These are phyloP conservation scores for Ramazzottius varieornatus DNA, from an alignment of 2,888 invertebrate genomes.

Conservation along the genomic window DNA sequence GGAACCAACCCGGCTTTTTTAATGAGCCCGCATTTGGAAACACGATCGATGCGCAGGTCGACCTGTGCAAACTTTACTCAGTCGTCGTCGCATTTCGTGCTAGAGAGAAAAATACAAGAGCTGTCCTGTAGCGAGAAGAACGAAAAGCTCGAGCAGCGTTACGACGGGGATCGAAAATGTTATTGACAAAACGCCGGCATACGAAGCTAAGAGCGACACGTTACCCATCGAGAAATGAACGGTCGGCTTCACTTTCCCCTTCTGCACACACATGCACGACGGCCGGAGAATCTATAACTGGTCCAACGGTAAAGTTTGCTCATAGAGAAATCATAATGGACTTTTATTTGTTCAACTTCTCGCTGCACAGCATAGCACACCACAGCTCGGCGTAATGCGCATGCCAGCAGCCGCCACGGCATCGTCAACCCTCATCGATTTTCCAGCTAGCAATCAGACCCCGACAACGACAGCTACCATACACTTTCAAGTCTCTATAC, in stretches of 20 bases:
- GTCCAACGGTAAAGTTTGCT: background rate
- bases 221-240: too few species aligned
- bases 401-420: background rate
- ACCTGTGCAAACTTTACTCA: too few species aligned
- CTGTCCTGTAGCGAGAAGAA: background rate
- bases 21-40: too few species aligned
- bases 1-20: too few species aligned
- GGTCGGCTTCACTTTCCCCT: background rate
- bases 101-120: too few species aligned
- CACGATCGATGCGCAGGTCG: too few species aligned
- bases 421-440: background rate
- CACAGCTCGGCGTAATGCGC: too few species aligned
- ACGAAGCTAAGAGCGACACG: too few species aligned
- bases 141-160: background rate
- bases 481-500: too few species aligned
- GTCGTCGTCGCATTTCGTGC: too few species aligned
- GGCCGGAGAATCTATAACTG: background rate
- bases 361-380: background rate
- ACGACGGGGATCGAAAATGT: background rate
- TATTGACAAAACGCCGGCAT: background rate
- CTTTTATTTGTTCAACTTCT: conserved; percentile 2
- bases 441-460: background rate
- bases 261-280: background rate
- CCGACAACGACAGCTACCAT: too few species aligned
- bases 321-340: conserved; percentile 1